Base-by-base conservation (phyloP, 1,140 invertebrate genomes). In the Listronotus oregonensis region DNA sequence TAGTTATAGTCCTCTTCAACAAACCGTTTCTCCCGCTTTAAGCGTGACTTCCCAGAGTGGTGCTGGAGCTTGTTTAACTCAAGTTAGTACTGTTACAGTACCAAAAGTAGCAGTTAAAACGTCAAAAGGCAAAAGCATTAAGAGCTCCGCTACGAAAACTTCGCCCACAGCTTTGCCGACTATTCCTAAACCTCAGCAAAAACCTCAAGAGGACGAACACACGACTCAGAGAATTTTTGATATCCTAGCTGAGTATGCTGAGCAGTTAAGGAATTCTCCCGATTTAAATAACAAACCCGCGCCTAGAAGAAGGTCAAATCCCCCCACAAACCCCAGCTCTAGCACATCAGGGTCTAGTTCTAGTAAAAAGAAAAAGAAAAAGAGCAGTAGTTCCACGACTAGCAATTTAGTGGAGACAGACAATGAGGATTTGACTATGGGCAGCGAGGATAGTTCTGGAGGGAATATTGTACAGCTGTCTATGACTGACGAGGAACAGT, bases 241-340 rank as follows among this genome's bases (percentile, higher is more conserved):
- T 55, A 93, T 93, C 72, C 76, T 93, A 15, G 89, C 90, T 2
- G 88, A 91, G 72, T 93, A 93, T 77, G 89, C 90, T 42, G 90
- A 91, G 71, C 90, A 92, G 71, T 78, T 92, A 37, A 81, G 90
- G 58, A 91, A 91, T 75, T 91, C 89, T 5, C 90, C 90, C 0
- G 90, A 92, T 76, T 71, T 89, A 14, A 91, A 91, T 74, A 90
- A 92, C 76, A 93, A 91, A 76, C 90, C 90, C 0, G 90, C 90
- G 1, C 90, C 89, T 0, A 80, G 89, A 63, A 81, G 89, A 73
- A 82, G 89, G 56, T 87, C 88, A 0, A 90, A 92, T 77, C 88
- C 88, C 6, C 88, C 89, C 0, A 86, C 87, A 0, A 90, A 89
- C 80, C 87, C 89, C 6, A 78, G 69, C 84, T 83, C 67, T 82